These are phyloP conservation scores for Gasterosteus nipponicus DNA, from an alignment of 2,113 vertebrate species.

Conservation along the genomic window DNA sequence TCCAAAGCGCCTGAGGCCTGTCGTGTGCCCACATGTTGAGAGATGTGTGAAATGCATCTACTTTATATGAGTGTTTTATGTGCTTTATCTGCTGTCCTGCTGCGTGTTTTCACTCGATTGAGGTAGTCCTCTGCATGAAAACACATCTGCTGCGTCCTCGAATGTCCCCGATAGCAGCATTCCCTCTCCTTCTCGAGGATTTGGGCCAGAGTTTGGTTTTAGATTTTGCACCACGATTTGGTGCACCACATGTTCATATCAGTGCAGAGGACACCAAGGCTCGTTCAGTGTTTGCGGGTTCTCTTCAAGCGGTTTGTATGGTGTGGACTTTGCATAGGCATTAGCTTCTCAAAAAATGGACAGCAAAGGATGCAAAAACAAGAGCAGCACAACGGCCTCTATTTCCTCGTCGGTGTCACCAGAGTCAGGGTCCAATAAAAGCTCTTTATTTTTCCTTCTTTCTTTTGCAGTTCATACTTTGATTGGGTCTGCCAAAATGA, in stretches of 20 bases:
- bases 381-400: slow-evolving; percentile 36
- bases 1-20: slow-evolving; percentile 34
- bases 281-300: slow-evolving; percentile 9
- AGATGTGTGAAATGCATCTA: slow-evolving; percentile 48
- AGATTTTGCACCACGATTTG: slow-evolving; percentile 39
- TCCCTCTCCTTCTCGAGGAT: slow-evolving; percentile 38
- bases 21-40: slow-evolving; percentile 20
- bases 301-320: slow-evolving; percentile 2
- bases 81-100: slow-evolving; percentile 53
- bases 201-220: slow-evolving; percentile 33
- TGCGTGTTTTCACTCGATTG: slow-evolving; percentile 51
- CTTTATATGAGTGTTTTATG: slow-evolving; percentile 24
- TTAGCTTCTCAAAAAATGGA: slow-evolving; percentile 19
- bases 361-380: slow-evolving; percentile 35
- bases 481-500: slow-evolving; percentile 69
- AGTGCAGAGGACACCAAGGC: slow-evolving; percentile 20
- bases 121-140: slow-evolving; percentile 49
- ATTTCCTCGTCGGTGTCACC: slow-evolving; percentile 44
- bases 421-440: slow-evolving; percentile 52
- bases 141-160: slow-evolving; percentile 52
- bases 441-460: slow-evolving; percentile 40
- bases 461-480: slow-evolving; percentile 54
- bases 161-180: slow-evolving; percentile 51
- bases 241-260: slow-evolving; percentile 10
- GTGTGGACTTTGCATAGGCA: not conserved